Base-by-base conservation (phyloP, 2,797 vertebrate genomes). In the Myotis pilosus region DNA sequence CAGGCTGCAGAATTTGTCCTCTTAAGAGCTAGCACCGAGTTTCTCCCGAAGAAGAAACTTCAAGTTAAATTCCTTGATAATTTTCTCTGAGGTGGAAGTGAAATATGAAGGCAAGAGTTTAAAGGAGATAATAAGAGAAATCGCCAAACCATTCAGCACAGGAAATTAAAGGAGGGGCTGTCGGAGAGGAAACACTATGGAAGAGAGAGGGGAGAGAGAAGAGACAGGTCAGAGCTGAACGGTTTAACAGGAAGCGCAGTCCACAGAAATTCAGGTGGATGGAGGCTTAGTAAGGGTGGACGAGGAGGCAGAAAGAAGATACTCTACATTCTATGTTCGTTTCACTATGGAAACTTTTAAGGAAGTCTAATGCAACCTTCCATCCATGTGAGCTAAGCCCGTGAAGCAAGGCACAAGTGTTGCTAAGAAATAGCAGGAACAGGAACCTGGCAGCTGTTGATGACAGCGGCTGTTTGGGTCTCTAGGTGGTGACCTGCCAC, bases 41-140 rank as follows among this genome's bases (percentile, higher is more conserved):
- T 92, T 12, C 57, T 83, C 55, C 25, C 57, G 30, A 23, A 68
- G 44, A 49, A 94, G 28, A 95, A 86, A 87, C 23, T 86, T 83
- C 28, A 76, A 25, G 3, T 84, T 33, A 90, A 71, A 36, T 23
- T 75, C 13, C 8, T 75, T 2, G 36, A 60, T 64, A 13, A 33
- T 3, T 30, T 69, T 93, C 41, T 71, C 66, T 15, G 25, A 44
- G 25, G 9, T 23, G 0, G 44, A 91, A 80, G 44, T 64, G 57
- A 85, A 12, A 41, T 2, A n/a, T 25, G 33, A 64, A 87, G 41
- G 41, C 8, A 69, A 74, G 25, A 90, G n/a, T 25, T 69, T n/a
- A 81, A 92, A 83, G 47, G 41, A 92, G 30, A 68, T 72, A 87
- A 53, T 49, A 33, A 66, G 38, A 66, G 53, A 88, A 93, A 86